phyloP scores from a whole-genome alignment of 1,140 invertebrate genomes.

The Lepidotrigona ventralis region DNA sequence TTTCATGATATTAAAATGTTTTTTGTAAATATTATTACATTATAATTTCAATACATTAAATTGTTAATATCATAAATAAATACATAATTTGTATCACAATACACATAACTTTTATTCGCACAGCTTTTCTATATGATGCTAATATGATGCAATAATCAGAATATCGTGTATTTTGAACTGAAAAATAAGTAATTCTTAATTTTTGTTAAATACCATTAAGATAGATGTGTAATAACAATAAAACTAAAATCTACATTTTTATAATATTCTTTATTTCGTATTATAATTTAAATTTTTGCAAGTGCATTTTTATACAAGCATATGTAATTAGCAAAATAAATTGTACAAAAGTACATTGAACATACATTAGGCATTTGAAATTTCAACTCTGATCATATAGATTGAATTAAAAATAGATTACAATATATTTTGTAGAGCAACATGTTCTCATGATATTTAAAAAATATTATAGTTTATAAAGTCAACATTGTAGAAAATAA shows the following conservation, averaged over 20 bases:
- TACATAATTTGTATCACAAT: not conserved
- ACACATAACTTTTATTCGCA: not conserved
- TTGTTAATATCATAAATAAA: not conserved
- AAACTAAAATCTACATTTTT: not conserved
- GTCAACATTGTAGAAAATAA: conserved; percentile 34
- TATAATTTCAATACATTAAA: not conserved
- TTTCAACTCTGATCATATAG: not conserved
- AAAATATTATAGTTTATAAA: conserved; percentile 10
- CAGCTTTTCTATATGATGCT: not conserved
- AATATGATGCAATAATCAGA: not conserved
- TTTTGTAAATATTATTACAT: not conserved
- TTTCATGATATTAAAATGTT: not conserved
- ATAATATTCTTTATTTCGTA: conserved; percentile 19
- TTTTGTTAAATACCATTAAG: not conserved
- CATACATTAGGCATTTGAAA: not conserved
- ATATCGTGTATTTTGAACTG: not conserved
- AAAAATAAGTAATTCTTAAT: not conserved
- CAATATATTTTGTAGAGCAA: not conserved
- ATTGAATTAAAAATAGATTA: conserved; percentile 10
- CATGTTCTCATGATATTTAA: conserved; percentile 1
- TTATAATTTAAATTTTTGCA: conserved; percentile 8
- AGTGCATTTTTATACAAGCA: not conserved
- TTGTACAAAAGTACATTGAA: conserved; percentile 12
- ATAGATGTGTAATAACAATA: not conserved
- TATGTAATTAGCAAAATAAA: conserved; percentile 7